Evolutionary conservation across 2,797 vertebrate species (phyloP).

Genomic region (Fistularia tabacaria): DNA sequence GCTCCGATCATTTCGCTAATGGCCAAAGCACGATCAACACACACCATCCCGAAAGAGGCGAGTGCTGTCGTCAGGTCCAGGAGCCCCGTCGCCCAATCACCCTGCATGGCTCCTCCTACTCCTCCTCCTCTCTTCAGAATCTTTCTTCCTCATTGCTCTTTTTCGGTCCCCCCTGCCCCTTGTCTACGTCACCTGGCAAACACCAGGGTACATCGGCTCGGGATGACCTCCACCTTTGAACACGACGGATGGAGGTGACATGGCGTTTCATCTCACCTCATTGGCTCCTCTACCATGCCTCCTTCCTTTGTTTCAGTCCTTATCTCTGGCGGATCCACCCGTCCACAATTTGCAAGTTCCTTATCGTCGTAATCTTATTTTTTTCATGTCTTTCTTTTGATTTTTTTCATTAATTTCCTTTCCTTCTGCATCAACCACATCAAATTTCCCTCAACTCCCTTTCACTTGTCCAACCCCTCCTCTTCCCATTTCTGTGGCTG

Average conservation of each 20-base stretch:
- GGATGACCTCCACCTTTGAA: not conserved
- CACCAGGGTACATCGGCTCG: constrained; percentile 24
- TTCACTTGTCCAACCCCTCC: constrained; percentile 28
- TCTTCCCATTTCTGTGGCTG: constrained; percentile 25
- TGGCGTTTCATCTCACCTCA: constrained; percentile 42
- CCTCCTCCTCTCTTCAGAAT: constrained; percentile 13
- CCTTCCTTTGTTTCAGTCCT: constrained; percentile 51
- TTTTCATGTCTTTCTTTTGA: constrained; percentile 56
- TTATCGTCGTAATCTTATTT: constrained; percentile 53
- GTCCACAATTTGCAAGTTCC: constrained; percentile 43
- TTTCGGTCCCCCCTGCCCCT: constrained; percentile 15
- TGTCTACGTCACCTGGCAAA: constrained; percentile 18
- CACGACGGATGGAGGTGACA: constrained; percentile 34
- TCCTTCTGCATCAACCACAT: constrained; percentile 49
- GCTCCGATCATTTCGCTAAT: not conserved
- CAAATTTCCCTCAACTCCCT: constrained; percentile 31
- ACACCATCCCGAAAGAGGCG: not conserved
- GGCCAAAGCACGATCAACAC: not conserved
- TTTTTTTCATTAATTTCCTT: constrained; percentile 9
- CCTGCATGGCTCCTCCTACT: constrained; percentile 47
- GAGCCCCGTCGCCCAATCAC: constrained; percentile 12
- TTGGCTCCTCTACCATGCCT: constrained; percentile 35
- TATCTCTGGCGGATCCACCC: constrained; percentile 49
- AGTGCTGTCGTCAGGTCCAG: constrained; percentile 8
- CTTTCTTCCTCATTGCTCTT: not conserved